Evolutionary conservation across 2,888 invertebrate species (phyloP).

Genomic region (Strigamia crassipes): DNA sequence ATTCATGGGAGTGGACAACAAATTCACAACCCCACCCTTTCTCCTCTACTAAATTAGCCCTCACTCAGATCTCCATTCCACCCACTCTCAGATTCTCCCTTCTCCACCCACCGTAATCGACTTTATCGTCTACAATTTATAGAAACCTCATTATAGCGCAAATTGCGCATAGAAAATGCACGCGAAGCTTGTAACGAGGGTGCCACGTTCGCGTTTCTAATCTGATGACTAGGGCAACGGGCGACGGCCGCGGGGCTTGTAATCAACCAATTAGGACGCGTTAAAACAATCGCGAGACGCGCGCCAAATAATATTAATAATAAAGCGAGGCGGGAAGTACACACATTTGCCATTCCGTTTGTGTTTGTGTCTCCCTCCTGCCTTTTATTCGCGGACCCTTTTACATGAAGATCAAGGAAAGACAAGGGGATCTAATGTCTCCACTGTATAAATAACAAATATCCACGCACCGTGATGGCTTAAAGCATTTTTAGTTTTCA

Average conservation of each 20-base stretch:
- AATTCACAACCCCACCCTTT: constrained; percentile 37
- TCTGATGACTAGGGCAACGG: constrained; percentile 42
- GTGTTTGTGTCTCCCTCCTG: constrained; percentile 35
- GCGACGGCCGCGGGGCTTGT: constrained; percentile 41
- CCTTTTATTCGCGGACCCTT: constrained; percentile 32
- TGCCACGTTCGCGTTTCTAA: constrained; percentile 41
- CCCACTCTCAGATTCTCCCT: not conserved
- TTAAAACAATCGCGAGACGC: constrained; percentile 44
- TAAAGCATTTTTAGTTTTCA: not conserved
- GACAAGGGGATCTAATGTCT: constrained; percentile 34
- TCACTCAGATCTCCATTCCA: constrained; percentile 28
- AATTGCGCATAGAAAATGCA: not conserved
- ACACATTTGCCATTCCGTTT: constrained; percentile 42
- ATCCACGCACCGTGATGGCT: not conserved
- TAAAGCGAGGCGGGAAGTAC: constrained; percentile 43
- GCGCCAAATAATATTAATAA: constrained; percentile 44
- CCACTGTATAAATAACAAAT: constrained; percentile 33
- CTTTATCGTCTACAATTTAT: constrained; percentile 19
- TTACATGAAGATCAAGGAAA: constrained; percentile 38
- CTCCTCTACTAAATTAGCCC: constrained; percentile 39
- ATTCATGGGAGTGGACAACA: constrained; percentile 39
- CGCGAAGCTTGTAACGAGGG: not conserved
- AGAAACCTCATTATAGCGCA: not conserved
- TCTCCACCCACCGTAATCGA: not conserved
- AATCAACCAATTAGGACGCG: constrained; percentile 44